These are phyloP conservation scores for Drosophila lutescens DNA, from an alignment of 2,888 invertebrate species.

Conservation along the genomic window DNA sequence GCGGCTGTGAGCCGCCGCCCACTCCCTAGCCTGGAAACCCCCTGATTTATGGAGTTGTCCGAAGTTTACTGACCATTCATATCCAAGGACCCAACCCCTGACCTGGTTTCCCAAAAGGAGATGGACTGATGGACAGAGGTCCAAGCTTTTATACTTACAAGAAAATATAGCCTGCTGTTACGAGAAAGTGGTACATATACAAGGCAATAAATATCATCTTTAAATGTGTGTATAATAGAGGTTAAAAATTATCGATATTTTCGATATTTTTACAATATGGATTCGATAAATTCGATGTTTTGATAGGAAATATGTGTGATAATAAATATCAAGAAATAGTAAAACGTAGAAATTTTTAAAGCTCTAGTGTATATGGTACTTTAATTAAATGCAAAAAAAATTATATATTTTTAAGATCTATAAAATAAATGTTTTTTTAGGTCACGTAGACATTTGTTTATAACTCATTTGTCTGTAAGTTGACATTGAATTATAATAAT, in stretches of 20 bases:
- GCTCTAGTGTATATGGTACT: background rate
- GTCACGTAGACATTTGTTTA: too few species aligned
- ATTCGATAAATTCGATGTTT: too few species aligned
- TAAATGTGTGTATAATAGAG: too few species aligned
- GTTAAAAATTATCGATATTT: too few species aligned
- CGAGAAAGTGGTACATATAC: background rate
- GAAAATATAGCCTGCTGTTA: background rate
- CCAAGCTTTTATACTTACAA: background rate
- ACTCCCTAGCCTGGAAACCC: slow-evolving; percentile 7
- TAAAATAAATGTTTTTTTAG: too few species aligned
- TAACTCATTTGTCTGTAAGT: too few species aligned
- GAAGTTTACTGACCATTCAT: slow-evolving; percentile 13
- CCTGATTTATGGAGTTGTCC: slow-evolving; percentile 63
- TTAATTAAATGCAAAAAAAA: background rate
- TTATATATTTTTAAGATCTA: too few species aligned
- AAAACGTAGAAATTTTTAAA: too few species aligned
- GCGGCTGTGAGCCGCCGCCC: slow-evolving; percentile 16
- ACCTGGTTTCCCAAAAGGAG: slow-evolving; percentile 3
- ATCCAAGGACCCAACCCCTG: slow-evolving; percentile 2
- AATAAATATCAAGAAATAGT: too few species aligned
- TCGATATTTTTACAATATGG: too few species aligned
- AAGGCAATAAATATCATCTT: background rate
- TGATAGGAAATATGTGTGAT: too few species aligned
- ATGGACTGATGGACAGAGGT: background rate
- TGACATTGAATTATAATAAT: too few species aligned